These are phyloP conservation scores for Setophaga petechia DNA, from an alignment of 2,113 vertebrate genomes.

Conservation along the genomic window DNA sequence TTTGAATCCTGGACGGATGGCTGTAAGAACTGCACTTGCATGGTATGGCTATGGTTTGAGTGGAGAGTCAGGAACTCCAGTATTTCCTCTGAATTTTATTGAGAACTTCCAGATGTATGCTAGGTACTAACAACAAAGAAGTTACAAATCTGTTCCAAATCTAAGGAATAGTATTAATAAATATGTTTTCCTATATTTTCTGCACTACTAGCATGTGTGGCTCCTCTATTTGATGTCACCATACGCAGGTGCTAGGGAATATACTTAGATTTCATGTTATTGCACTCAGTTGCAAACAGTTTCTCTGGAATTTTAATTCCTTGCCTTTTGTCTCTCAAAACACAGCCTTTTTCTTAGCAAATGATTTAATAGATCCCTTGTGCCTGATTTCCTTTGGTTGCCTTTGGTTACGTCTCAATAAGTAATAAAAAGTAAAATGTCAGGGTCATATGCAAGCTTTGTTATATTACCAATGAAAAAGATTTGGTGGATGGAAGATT, in stretches of 20 bases:
- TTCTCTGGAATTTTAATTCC: constrained; percentile 7
- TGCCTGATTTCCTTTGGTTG: background rate
- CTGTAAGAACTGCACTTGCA: constrained; percentile 98
- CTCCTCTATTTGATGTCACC: background rate
- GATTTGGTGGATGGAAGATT: background rate
- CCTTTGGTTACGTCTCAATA: background rate
- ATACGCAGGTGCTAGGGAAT: background rate
- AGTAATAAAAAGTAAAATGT: constrained; percentile 24
- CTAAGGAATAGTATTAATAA: constrained; percentile 22
- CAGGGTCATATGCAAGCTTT: background rate
- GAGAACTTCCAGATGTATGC: background rate
- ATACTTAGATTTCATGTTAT: background rate
- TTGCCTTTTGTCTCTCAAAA: background rate
- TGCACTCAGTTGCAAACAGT: background rate
- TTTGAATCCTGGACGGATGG: constrained; percentile 94
- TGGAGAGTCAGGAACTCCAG: background rate
- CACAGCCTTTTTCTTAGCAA: background rate
- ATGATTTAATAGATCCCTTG: constrained; percentile 2
- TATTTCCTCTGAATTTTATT: background rate
- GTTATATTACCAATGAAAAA: background rate
- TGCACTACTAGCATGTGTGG: background rate
- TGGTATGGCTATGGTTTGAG: constrained; percentile 77
- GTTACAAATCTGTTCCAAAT: background rate
- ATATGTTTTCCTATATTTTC: background rate
- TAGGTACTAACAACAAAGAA: background rate